Base-by-base conservation (phyloP, 1,140 invertebrate genomes). In the Tenebrio molitor region DNA sequence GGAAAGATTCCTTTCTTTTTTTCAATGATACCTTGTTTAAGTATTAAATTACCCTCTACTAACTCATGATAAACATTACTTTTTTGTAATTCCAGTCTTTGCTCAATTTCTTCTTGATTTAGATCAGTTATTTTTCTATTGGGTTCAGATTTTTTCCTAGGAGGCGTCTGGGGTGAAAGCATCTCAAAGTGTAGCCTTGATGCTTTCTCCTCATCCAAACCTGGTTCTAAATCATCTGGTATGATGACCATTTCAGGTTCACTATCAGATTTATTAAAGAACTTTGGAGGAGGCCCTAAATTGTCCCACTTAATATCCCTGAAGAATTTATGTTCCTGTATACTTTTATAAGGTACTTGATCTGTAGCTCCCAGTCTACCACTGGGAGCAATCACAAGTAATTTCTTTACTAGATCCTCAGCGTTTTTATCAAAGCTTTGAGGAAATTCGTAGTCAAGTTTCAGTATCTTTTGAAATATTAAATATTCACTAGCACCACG, bases 1-100 rank as follows among this genome's bases (percentile, higher is more conserved):
- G 97, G 91, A 84, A 99, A 98, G 34, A 99, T 85, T 8, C 97
- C 97, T 85, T 98, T 98, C 73, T 95, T 87, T 83, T 99, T 99
- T 80, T 97, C 96, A 17, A 99, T 89, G 34, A 97, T 87, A 0
- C 97, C 97, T 82, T 97, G 93, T 84, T 98, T 98, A 6, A 99
- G 81, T 72, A 99, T 99, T 7, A 99, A 86, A 82, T 98, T 93
- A 23, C 91, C 91, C 63, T 95, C 90, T 10, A 97, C 96, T 82
- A 98, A 95, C 46, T 86, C 84, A 81, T 98, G 91, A 90, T 92
- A 99, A 77, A 90, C 90, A 83, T 92, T 95, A 66, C 85, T 84
- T 73, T 88, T 89, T 85, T 99, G 97, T 41, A 87, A 84, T 79
- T 92, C 91, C n/a, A 98, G 81, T 65, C 88, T 84, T 39, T 84